Conservation (phyloP, 2,888 invertebrate genomes). For the Autographa gamma region DNA sequence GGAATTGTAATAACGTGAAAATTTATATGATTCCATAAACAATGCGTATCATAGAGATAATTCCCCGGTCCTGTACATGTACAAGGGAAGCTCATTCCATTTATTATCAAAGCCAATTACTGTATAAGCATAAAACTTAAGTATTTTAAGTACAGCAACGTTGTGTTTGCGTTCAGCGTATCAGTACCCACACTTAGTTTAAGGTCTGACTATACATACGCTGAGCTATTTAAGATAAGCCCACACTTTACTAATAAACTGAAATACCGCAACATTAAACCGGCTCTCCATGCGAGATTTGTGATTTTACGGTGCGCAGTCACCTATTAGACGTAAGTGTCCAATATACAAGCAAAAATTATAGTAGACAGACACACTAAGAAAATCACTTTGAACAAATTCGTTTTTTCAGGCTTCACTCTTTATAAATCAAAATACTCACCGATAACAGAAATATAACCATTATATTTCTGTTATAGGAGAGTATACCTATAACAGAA, state of each 20-base stretch:
- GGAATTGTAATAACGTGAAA: neutral
- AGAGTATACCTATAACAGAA: too few relatives aligned
- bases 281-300: slow-evolving; percentile 50
- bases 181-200: slow-evolving; percentile 17
- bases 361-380: neutral
- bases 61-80: slow-evolving; percentile 6
- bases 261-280: slow-evolving; percentile 49
- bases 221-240: slow-evolving; percentile 50
- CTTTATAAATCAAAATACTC: too few relatives aligned
- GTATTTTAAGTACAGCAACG: slow-evolving; percentile 15
- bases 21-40: neutral
- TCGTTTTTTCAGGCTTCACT: too few relatives aligned
- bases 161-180: slow-evolving; percentile 16
- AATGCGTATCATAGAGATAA: neutral
- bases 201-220: slow-evolving; percentile 27
- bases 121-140: slow-evolving; percentile 27
- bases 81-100: slow-evolving; percentile 16
- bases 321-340: slow-evolving; percentile 36
- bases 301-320: slow-evolving; percentile 53
- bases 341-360: neutral
- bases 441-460: too few relatives aligned
- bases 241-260: slow-evolving; percentile 53
- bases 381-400: neutral
- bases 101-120: slow-evolving; percentile 30
- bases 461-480: too few relatives aligned